Base-by-base conservation (phyloP, 2,888 invertebrate genomes). In the Drosophila lutescens region DNA sequence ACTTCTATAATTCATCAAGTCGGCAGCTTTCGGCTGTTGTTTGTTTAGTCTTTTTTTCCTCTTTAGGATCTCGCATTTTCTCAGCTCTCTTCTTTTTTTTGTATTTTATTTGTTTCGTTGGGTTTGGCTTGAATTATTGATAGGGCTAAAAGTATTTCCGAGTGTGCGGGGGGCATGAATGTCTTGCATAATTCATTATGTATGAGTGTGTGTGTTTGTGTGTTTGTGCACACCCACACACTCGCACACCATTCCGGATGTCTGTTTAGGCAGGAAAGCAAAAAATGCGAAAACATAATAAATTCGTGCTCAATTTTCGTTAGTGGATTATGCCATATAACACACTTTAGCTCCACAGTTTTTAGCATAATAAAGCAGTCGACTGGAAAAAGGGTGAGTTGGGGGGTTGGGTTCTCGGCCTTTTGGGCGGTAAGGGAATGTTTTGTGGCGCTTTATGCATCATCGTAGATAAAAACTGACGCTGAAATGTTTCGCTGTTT, bases 291-390 rank as follows among this genome's bases (percentile, higher is more conserved):
- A 80, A 86, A 82, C 82, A 83, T 82, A 82, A 86, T 84, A 84
- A 86, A 86, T 84, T 86, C 78, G 76, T 71, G 85, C 84, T 81
- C 84, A 84, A 86, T 84, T 86, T 86, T 84, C 84, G 84, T 86
- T 84, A 81, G 86, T 86, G 86, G 84, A 84, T 84, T 84, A 84
- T 84, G 85, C 86, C 77, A 83, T 86, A 85, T 80, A 86, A 83
- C 80, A 86, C 86, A 83, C 86, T 86, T 82, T 86, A 67, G 80
- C 77, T 60, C 60, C 78, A 67, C 75, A 83, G 75, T 83, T 86
- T 86, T 83, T 79, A 86, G 83, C 83, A 86, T 83, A 86, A 80
- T 80, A 80, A 83, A 83, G 80, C 77, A 77, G 86, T 80, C 65
- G 49, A 56, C 74, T 76, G 77, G 66, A 78, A 82, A 83, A 85